Evolutionary conservation across 2,113 vertebrate genomes (phyloP).

Genomic region (Peucedramus taeniatus): DNA sequence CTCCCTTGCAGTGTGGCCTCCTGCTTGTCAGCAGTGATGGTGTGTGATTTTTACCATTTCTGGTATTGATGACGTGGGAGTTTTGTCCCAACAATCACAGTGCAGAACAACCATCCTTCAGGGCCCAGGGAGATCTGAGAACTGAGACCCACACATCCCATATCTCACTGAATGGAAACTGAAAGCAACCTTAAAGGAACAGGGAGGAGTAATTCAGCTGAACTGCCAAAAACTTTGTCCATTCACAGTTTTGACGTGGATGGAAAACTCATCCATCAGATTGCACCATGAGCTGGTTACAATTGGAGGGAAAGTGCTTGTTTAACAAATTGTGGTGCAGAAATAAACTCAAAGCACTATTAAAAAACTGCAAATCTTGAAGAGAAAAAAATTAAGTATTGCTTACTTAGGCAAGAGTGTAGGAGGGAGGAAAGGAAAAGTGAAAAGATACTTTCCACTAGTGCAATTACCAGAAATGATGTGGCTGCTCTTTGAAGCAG

Average conservation of each 20-base stretch:
- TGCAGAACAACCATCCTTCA: neutral
- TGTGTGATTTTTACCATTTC: neutral
- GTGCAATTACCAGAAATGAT: slow-evolving; percentile 28
- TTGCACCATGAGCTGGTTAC: neutral
- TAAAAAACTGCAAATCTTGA: neutral
- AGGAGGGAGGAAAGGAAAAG: slow-evolving; percentile 31
- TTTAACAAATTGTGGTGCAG: neutral
- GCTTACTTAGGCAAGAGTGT: neutral
- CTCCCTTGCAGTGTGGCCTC: neutral
- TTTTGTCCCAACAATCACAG: neutral
- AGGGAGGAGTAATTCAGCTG: neutral
- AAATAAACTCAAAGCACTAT: neutral
- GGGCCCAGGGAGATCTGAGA: neutral
- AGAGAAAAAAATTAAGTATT: neutral
- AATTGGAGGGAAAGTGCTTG: neutral
- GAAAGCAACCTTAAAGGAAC: neutral
- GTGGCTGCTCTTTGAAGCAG: neutral
- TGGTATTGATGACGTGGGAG: neutral
- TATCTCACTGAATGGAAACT: neutral
- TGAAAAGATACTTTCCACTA: slow-evolving; percentile 5
- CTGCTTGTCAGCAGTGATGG: neutral
- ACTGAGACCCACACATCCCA: neutral
- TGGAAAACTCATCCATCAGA: neutral
- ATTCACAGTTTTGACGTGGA: neutral
- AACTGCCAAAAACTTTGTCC: neutral